phyloP scores from a whole-genome alignment of 2,797 vertebrate species.

The Rhincodon typus region DNA sequence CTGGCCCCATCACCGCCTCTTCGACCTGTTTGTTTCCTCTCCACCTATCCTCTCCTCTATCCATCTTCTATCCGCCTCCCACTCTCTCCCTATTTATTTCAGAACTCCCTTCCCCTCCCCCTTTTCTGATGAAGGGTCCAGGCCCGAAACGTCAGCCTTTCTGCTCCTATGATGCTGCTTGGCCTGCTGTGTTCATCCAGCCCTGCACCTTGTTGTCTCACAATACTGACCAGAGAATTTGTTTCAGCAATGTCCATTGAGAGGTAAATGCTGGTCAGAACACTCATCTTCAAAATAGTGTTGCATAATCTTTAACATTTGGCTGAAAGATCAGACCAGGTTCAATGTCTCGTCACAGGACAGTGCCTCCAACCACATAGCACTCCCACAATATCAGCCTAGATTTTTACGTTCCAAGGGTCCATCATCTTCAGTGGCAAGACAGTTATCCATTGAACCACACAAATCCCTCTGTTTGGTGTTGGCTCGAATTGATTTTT shows the following conservation, averaged over 20 bases:
- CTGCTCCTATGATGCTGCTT: too few relatives aligned
- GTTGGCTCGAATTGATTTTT: neutral
- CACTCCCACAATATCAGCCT: neutral
- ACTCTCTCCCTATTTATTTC: too few relatives aligned
- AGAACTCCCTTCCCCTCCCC: too few relatives aligned
- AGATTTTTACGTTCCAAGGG: neutral
- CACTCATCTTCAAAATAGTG: neutral
- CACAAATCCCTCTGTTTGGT: neutral
- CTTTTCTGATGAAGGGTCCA: too few relatives aligned
- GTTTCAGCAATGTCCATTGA: neutral
- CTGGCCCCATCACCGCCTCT: too few relatives aligned
- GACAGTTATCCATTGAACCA: neutral
- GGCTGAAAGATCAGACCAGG: neutral
- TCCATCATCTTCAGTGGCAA: neutral
- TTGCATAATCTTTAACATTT: neutral
- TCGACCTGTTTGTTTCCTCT: too few relatives aligned
- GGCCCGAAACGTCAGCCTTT: too few relatives aligned
- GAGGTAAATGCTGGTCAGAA: neutral
- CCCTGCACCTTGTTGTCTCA: too few relatives aligned
- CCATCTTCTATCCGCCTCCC: too few relatives aligned
- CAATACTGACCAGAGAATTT: neutral
- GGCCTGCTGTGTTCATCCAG: too few relatives aligned
- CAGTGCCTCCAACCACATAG: neutral
- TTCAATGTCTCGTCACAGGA: neutral
- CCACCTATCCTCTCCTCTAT: too few relatives aligned